A percentile compares a stretch with the other conserved stretches of the same genome.
Evolutionary conservation across 2,797 vertebrate genomes (phyloP).

Genomic region (Chanos chanos): DNA sequence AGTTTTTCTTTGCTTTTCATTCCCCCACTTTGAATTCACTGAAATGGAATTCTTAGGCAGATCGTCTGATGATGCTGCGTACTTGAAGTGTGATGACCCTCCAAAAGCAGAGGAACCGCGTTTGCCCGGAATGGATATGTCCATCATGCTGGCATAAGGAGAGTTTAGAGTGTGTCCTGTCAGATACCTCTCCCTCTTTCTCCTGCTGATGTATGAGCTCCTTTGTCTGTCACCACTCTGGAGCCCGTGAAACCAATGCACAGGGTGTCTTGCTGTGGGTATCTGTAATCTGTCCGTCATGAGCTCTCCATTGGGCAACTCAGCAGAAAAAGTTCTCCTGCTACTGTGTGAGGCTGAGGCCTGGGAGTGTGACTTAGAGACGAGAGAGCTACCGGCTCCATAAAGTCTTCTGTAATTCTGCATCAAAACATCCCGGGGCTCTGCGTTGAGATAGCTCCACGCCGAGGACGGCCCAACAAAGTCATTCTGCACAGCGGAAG

Average conservation of each 20-base stretch:
- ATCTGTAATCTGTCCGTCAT: no score
- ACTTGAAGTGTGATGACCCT: background rate
- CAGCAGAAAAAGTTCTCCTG: no score
- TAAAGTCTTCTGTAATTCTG: no score
- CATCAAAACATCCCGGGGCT: no score
- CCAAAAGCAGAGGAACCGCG: constrained; percentile 2
- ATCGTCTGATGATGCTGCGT: background rate
- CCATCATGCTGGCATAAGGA: no score
- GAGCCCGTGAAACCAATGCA: constrained; percentile 17
- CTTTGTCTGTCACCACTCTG: constrained; percentile 26
- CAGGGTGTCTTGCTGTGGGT: background rate
- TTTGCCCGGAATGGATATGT: constrained; percentile 3
- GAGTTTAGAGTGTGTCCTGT: constrained; percentile 7
- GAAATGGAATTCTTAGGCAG: background rate
- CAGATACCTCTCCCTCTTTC: constrained; percentile 20
- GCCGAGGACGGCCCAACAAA: no score
- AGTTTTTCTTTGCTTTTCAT: constrained; percentile 7
- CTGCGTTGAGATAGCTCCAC: no score
- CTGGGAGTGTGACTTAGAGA: no score
- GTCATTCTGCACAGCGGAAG: no score
- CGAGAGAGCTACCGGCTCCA: no score
- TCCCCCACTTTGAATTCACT: constrained; percentile 2
- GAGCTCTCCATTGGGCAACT: no score
- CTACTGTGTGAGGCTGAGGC: no score
- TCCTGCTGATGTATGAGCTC: background rate